phyloP scores from a whole-genome alignment of 1,140 invertebrate genomes.

The Drosophila arizonae region DNA sequence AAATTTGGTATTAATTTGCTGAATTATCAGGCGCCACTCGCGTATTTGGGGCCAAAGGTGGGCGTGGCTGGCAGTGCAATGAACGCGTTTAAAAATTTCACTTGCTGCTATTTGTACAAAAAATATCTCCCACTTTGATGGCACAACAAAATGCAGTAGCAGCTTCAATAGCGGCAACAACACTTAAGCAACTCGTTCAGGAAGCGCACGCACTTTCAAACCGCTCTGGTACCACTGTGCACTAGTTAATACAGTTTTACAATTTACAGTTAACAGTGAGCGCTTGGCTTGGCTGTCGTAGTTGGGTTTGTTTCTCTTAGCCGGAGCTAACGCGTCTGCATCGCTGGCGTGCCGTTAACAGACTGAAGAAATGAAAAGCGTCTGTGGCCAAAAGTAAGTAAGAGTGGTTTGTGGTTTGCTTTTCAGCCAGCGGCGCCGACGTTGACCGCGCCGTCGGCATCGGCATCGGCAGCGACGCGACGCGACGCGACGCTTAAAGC shows the following conservation, averaged over 20 bases:
- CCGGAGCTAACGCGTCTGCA: conserved; percentile 78
- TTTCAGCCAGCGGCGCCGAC: conserved; percentile 47
- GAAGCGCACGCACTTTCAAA: conserved; percentile 42
- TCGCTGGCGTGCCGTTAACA: conserved; percentile 81
- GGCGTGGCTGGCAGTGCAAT: conserved; percentile 33
- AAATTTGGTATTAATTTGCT: conserved; percentile 54
- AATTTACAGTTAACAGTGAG: conserved; percentile 22
- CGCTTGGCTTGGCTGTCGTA: conserved; percentile 11
- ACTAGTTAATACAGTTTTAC: conserved; percentile 32
- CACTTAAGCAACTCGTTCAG: conserved; percentile 18
- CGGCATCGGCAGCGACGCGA: conserved; percentile 1
- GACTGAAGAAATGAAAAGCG: conserved; percentile 82
- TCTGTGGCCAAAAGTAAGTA: conserved; percentile 76
- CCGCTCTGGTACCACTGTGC: conserved; percentile 59
- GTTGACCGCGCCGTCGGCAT: conserved; percentile 4
- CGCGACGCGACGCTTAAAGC: conserved; percentile 36
- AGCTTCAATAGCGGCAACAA: neutral
- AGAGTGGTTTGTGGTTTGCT: conserved; percentile 68
- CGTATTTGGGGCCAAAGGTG: neutral
- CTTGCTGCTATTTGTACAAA: conserved; percentile 19
- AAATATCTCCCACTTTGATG: conserved; percentile 16
- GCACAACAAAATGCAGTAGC: conserved; percentile 9
- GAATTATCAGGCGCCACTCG: conserved; percentile 42
- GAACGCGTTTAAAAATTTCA: conserved; percentile 45
- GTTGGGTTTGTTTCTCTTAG: conserved; percentile 31